Percentiles rank a stretch among this genome's conserved stretches.
These are phyloP conservation scores for Pangasius mekongensis DNA, from an alignment of 2,797 vertebrate species.

Conservation along the genomic window DNA sequence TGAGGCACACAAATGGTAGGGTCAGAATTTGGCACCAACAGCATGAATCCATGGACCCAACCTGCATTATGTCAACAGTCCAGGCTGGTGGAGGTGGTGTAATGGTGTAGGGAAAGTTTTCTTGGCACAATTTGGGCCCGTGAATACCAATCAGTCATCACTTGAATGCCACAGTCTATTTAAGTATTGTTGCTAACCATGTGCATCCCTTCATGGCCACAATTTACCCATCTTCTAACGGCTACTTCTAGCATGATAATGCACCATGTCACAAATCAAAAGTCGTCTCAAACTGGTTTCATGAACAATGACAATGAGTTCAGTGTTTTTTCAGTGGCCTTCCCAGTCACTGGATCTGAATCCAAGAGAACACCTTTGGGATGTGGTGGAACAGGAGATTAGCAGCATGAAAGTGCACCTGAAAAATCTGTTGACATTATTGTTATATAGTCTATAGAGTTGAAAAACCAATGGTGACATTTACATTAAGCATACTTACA, in stretches of 20 bases:
- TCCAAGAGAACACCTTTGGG: background rate
- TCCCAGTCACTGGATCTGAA: background rate
- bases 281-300: background rate
- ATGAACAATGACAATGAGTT: background rate
- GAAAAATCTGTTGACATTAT: background rate
- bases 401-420: background rate
- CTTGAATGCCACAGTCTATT: no score
- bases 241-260: background rate
- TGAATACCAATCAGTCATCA: background rate
- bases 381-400: background rate
- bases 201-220: background rate
- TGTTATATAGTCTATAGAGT: background rate
- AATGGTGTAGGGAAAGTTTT: background rate
- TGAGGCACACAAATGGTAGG: background rate
- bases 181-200: background rate
- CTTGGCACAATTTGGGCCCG: background rate
- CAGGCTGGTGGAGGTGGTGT: background rate
- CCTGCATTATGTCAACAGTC: background rate
- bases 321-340: background rate
- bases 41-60: background rate
- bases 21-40: background rate
- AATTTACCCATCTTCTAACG: background rate
- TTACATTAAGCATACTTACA: background rate
- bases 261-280: background rate
- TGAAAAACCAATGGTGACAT: background rate